These are phyloP conservation scores for Carterocephalus palaemon DNA, from an alignment of 2,888 invertebrate species.

Conservation along the genomic window DNA sequence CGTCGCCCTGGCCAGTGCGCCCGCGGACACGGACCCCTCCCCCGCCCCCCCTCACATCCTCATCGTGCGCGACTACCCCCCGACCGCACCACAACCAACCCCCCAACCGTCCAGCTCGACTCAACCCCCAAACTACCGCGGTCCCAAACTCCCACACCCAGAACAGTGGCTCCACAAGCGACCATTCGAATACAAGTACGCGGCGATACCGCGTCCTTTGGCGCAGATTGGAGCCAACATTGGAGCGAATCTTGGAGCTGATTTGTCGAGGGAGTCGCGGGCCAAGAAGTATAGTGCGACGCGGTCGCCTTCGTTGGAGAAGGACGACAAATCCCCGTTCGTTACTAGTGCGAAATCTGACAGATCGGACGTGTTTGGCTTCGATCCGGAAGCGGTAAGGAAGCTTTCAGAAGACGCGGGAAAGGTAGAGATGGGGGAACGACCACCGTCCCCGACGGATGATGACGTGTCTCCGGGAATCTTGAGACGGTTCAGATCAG, in stretches of 20 bases:
- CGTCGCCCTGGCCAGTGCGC: constrained; percentile 35
- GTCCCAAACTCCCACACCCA: constrained; percentile 61
- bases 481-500: constrained; percentile 59
- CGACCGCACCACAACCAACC: constrained; percentile 32
- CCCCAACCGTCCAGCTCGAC: constrained; percentile 38
- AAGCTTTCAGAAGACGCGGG: constrained; percentile 45
- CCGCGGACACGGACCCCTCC: constrained; percentile 38
- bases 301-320: constrained; percentile 71
- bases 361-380: constrained; percentile 59
- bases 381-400: constrained; percentile 53
- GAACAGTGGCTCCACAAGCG: constrained; percentile 72
- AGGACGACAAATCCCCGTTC: constrained; percentile 73
- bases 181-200: constrained; percentile 61
- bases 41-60: constrained; percentile 36
- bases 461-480: constrained; percentile 56
- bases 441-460: constrained; percentile 45
- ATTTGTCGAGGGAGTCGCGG: constrained; percentile 53
- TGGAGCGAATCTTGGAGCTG: constrained; percentile 54
- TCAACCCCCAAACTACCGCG: constrained; percentile 40
- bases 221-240: constrained; percentile 61
- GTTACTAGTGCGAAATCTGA: constrained; percentile 50
- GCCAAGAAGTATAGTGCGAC: constrained; percentile 68
- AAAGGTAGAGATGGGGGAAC: constrained; percentile 37
- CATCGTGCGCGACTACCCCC: constrained; percentile 36
- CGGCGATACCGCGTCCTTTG: constrained; percentile 60